Percentiles rank a stretch among this genome's conserved stretches.
phyloP scores from a whole-genome alignment of 2,797 vertebrate genomes.

The Liparis tanakae region DNA sequence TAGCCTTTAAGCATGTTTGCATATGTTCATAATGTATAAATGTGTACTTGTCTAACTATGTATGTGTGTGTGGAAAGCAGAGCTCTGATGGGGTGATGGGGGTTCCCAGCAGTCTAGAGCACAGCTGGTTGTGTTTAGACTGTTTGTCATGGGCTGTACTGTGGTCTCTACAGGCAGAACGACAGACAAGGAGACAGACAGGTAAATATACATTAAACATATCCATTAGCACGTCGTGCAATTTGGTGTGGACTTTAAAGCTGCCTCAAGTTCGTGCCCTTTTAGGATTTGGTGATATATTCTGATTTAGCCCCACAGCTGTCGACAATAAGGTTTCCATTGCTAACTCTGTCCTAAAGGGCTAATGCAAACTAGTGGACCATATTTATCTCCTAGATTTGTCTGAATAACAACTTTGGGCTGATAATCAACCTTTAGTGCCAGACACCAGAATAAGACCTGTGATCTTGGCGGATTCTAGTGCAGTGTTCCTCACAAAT shows the following conservation, averaged over 20 bases:
- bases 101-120: constrained; percentile 27
- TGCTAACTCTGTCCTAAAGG: background rate
- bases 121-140: constrained; percentile 78
- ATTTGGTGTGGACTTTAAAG: constrained; percentile 27
- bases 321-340: background rate
- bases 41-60: background rate
- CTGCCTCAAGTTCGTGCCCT: constrained; percentile 3
- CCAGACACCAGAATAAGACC: background rate
- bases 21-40: constrained; percentile 20
- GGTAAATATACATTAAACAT: constrained; percentile 60
- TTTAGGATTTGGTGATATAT: background rate
- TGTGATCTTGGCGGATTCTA: background rate
- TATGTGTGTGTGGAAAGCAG: constrained; percentile 23
- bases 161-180: constrained; percentile 19
- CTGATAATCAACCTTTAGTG: background rate
- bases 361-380: background rate
- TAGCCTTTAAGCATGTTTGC: background rate
- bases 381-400: constrained; percentile 3
- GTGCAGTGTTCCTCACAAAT: background rate
- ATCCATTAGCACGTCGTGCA: constrained; percentile 44
- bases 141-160: constrained; percentile 66
- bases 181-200: constrained; percentile 48
- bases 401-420: background rate
- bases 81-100: constrained; percentile 13
- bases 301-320: constrained; percentile 1